Conservation (phyloP, 2,888 invertebrate genomes). For the Drosophila picticornis region DNA sequence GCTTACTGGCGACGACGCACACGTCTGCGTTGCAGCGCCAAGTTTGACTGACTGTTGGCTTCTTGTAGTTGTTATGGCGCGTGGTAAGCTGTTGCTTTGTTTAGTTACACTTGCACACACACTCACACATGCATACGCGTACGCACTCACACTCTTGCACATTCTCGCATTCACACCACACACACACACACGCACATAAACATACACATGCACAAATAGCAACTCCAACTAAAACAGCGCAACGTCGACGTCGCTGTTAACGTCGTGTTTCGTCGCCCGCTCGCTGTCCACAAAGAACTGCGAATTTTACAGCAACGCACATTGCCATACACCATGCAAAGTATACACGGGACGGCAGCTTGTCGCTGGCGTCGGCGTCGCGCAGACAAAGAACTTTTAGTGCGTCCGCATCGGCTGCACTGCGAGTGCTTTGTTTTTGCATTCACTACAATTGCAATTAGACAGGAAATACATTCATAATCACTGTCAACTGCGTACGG, state of each 20-base stretch:
- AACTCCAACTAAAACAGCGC: slow-evolving; percentile 53
- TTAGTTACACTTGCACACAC: slow-evolving; percentile 59
- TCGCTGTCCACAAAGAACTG: slow-evolving; percentile 54
- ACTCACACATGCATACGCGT: slow-evolving; percentile 6
- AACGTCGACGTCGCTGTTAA: slow-evolving; percentile 22
- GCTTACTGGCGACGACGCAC: slow-evolving; percentile 28
- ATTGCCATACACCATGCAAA: slow-evolving; percentile 7
- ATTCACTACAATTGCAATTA: slow-evolving; percentile 41
- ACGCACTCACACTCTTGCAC: not conserved
- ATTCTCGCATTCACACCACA: slow-evolving; percentile 1
- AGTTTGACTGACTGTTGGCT: slow-evolving; percentile 63
- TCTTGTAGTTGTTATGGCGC: slow-evolving; percentile 58
- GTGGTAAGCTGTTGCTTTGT: slow-evolving; percentile 65
- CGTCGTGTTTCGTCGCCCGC: slow-evolving; percentile 19
- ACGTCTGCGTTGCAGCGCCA: slow-evolving; percentile 64
- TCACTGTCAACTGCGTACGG: slow-evolving; percentile 43
- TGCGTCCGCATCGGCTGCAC: slow-evolving; percentile 42
- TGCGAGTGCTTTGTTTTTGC: slow-evolving; percentile 44
- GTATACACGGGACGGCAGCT: not conserved
- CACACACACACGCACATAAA: not conserved
- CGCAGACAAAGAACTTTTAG: slow-evolving; percentile 61
- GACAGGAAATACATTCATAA: slow-evolving; percentile 39
- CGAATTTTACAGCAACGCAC: slow-evolving; percentile 49
- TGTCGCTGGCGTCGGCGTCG: slow-evolving; percentile 33
- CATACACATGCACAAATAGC: slow-evolving; percentile 11